These are phyloP conservation scores for Fistularia tabacaria DNA, from an alignment of 2,797 vertebrate genomes.

Conservation along the genomic window DNA sequence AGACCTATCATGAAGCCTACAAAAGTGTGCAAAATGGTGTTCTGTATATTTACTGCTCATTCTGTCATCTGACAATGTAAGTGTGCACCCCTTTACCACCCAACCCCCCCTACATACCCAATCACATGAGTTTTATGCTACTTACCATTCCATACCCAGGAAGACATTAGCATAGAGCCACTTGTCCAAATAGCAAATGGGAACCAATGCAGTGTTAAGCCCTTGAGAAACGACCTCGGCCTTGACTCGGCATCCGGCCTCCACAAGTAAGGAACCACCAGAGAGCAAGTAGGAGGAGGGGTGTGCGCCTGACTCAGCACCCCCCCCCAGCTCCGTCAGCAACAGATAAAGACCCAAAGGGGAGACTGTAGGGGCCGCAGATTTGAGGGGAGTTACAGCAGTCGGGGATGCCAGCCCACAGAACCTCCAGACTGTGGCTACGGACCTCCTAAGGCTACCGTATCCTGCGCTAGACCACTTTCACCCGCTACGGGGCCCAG, in stretches of 20 bases:
- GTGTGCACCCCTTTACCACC: conserved; percentile 62
- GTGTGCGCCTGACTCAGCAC: conserved; percentile 73
- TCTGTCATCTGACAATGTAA: conserved; percentile 19
- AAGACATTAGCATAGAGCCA: conserved; percentile 91
- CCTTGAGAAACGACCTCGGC: conserved; percentile 81
- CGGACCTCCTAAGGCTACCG: conserved; percentile 88
- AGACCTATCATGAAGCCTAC: neutral
- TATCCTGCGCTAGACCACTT: conserved; percentile 94
- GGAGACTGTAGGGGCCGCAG: conserved; percentile 74
- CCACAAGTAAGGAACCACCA: conserved; percentile 85
- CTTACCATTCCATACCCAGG: conserved; percentile 85
- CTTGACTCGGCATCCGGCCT: conserved; percentile 82
- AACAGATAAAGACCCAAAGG: conserved; percentile 84
- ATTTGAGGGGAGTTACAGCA: conserved; percentile 76
- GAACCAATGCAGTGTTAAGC: conserved; percentile 91
- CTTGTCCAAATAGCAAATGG: conserved; percentile 96
- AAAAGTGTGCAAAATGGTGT: neutral
- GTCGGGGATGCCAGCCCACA: conserved; percentile 79
- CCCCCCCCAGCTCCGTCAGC: conserved; percentile 78
- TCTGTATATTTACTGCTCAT: neutral
- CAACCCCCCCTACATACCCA: conserved; percentile 74
- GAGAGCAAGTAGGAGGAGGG: conserved; percentile 77
- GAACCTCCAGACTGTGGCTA: conserved; percentile 83
- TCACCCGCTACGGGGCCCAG: conserved; percentile 84
- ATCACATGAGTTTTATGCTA: conserved; percentile 83